Evolutionary conservation across 53 echinoderm and acorn worm species (phyloP), one percentile per base, ranked within the genome.

Genomic region (Paracentrotus lividus): DNA sequence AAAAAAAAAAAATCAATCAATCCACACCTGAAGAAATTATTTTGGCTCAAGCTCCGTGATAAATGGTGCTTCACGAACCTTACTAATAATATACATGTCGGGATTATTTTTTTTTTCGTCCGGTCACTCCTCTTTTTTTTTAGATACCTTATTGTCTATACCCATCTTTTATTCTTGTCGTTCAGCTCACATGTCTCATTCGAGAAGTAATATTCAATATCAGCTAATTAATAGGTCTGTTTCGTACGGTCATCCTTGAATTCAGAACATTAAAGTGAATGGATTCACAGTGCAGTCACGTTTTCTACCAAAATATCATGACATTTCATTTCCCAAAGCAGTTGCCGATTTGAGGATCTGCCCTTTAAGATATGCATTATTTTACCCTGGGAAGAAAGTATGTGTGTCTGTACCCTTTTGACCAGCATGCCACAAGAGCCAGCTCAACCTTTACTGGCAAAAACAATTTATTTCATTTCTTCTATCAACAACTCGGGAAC

Each of bases 401-500:
- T 47, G 26, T 36, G 34, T 72, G 72, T 81, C 81, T 81, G 47
- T 34, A 27, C 81, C 81, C 81, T 47, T 44, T 81, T 76, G 76
- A 76, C 76, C 76, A 81, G 38, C 81, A 81, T 81, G 47, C 81
- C 81, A 81, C 33, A 8, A 12, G 13, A 14, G 81, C 81, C 13
- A n/a, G 9, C 10, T 45, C 81, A 81, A 81, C 44, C 81, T 56
- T 86, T 53, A 86, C 86, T 86, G 86, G 86, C 86, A 86, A 53
- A 86, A 36, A 53, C 86, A 86, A 86, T 86, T 86, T 86, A 86
- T 56, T 56, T 86, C 86, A 86, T 86, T 86, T 56, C 86, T 86
- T 86, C 52, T 15, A 54, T 86, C 86, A 52, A 86, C 55, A 89
- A 61, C 89, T 89, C 64, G 14, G 24, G 61, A 89, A 60, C 43